Evolutionary conservation across 2,888 invertebrate genomes (phyloP), one percentile per base, ranked within the genome.

Genomic region (Sepiola atlantica): DNA sequence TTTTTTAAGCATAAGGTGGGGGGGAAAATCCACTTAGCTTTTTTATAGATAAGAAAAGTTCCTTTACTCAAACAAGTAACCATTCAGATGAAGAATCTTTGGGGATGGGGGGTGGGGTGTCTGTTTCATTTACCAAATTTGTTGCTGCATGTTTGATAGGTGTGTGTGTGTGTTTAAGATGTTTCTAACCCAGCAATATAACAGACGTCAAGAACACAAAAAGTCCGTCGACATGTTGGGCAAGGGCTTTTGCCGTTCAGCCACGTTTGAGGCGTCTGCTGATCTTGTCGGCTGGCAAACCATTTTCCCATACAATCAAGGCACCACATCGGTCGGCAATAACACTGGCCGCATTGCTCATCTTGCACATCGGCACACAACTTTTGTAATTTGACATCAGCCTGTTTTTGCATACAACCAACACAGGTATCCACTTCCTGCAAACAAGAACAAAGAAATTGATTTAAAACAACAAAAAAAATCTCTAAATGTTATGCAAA

Each of bases 301-400:
- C 98, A 97, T 95, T 97, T 97, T 32, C 97, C 97, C 96, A 98
- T 96, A 95, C 97, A 99, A 95, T 98, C 98, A 45, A 98, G 97
- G 97, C 99, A 99, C 99, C 99, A 99, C 98, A 99, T 98, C 54
- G 99, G 99, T 94, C 98, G 98, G 97, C 98, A 98, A 96, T 98
- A 98, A 96, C 98, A 98, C 94, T 97, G 97, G 32, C 97, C 98
- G 94, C 98, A 98, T 94, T 96, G 95, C 94, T 97, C 97, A 32
- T 97, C 97, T 10, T 95, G 94, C 0, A 94, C 92, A 35, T 95
- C 95, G 54, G 96, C 97, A 97, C 99, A 99, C 94, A 98, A 98
- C 96, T 98, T 98, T 95, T 98, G 98, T 94, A 98, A 98, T 97
- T 99, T 99, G 94, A 98, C 98, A 97, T 99, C 98, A 0, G 99